Base-by-base conservation (phyloP, 2,888 invertebrate species). In the Orchesellides sinensis region DNA sequence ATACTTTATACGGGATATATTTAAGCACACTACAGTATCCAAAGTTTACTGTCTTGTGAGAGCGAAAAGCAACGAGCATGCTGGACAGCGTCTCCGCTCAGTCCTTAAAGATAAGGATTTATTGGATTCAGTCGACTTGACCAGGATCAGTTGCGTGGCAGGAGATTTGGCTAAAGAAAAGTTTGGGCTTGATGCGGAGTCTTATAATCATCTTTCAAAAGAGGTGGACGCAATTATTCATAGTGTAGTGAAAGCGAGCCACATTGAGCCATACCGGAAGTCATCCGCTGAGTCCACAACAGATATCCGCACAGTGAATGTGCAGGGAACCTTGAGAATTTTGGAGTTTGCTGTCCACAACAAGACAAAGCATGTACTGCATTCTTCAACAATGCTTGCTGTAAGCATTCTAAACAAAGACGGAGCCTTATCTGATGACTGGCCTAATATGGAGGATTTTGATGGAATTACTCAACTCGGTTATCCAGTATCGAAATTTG, bases 181-280 rank as follows among this genome's bases (percentile, higher is more conserved):
- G 17, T 66, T 66, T 17, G 47, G 66, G n/a, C 2, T 66, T 1
- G 17, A 49, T 3, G 66, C 47, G 1, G 27, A 66, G 14, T 14
- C 5, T 6, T 47, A 66, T 29, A 6, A 25, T 6, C 6, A 19
- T 17, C 66, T 66, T 45, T n/a, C 47, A 0, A n/a, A 17, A 25
- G 66, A 47, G 5, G 52, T 69, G 5, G 78, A 78, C 19, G 78
- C 47, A 3, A 35, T 78, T 4, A 47, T 78, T 19, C 78, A 80
- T 17, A 47, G 49, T 12, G 80, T 72, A 2, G 72, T 32, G 0
- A 80, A 73, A 35, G 29, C 56, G 0, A 65, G 19, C 35, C 72
- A 80, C 25, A 29, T 66, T 3, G 80, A 86, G 23, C 6, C 23
- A 4, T 86, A 86, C 61, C n/a, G 45, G 2, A 82, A 85, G 23